Evolutionary conservation across 2,888 invertebrate genomes (phyloP).

Genomic region (Lycophotia porphyrea): DNA sequence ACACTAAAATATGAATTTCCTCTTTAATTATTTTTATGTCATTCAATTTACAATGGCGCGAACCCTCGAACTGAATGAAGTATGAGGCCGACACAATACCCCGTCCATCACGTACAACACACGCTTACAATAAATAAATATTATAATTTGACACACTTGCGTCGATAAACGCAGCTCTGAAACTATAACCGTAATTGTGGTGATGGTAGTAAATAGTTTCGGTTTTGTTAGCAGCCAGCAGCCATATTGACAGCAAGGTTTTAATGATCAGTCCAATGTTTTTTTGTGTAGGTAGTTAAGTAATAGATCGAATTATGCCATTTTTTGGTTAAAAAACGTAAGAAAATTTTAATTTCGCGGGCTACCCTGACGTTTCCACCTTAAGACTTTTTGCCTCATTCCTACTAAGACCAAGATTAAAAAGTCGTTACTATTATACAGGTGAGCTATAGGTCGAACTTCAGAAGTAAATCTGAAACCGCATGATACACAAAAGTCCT

Average conservation of each 20-base stretch:
- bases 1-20: constrained; percentile 50
- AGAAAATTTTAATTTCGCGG: too few relatives aligned
- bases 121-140: constrained; percentile 71
- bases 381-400: neutral
- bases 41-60: constrained; percentile 58
- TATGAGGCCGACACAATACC: constrained; percentile 71
- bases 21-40: constrained; percentile 60
- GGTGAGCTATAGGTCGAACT: neutral
- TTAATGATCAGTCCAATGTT: neutral
- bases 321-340: neutral
- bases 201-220: constrained; percentile 53
- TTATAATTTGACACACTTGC: constrained; percentile 82
- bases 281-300: neutral
- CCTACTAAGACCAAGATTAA: neutral
- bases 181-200: constrained; percentile 68
- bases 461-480: neutral
- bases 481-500: neutral
- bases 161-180: constrained; percentile 70
- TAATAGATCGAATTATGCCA: neutral
- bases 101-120: constrained; percentile 79
- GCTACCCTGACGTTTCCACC: too few relatives aligned
- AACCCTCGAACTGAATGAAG: constrained; percentile 76
- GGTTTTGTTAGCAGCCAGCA: constrained; percentile 26
- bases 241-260: neutral
- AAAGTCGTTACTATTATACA: neutral